These are phyloP conservation scores for Notoglanidium macrostoma DNA, from an alignment of 2,797 vertebrate genomes.

Conservation along the genomic window DNA sequence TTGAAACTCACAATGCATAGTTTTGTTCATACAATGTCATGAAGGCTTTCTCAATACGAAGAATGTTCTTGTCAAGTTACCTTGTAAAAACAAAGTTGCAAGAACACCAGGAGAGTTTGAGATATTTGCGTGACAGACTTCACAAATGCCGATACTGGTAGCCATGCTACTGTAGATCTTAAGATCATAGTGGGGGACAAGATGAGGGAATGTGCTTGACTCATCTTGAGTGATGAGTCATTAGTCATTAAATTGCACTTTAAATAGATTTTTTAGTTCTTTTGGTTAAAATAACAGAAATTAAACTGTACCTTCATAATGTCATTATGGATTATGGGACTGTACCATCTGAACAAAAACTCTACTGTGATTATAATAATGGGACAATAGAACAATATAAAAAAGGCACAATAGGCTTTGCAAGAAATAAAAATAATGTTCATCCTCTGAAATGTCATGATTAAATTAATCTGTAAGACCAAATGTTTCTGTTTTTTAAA, in stretches of 20 bases:
- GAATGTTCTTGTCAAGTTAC: neutral
- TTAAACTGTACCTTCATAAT: neutral
- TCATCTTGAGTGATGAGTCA: too few relatives aligned
- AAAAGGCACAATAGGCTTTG: neutral
- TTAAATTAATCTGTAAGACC: neutral
- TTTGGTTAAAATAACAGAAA: neutral
- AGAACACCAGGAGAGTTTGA: neutral
- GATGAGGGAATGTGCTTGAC: neutral
- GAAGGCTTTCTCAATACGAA: neutral
- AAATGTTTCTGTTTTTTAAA: neutral
- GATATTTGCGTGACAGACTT: neutral
- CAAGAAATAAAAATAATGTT: neutral
- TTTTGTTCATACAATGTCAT: neutral
- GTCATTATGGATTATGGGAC: neutral
- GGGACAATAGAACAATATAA: too few relatives aligned
- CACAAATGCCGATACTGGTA: neutral
- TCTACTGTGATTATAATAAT: neutral
- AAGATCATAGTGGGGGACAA: neutral
- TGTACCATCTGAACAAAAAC: neutral
- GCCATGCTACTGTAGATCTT: neutral
- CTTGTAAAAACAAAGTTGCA: neutral
- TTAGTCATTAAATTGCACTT: neutral
- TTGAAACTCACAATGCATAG: neutral
- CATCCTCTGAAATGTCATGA: neutral
- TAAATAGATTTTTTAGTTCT: neutral